Evolutionary conservation across 2,113 vertebrate species (phyloP), one percentile per base, ranked within the genome.

Genomic region (Pterocles gutturalis): DNA sequence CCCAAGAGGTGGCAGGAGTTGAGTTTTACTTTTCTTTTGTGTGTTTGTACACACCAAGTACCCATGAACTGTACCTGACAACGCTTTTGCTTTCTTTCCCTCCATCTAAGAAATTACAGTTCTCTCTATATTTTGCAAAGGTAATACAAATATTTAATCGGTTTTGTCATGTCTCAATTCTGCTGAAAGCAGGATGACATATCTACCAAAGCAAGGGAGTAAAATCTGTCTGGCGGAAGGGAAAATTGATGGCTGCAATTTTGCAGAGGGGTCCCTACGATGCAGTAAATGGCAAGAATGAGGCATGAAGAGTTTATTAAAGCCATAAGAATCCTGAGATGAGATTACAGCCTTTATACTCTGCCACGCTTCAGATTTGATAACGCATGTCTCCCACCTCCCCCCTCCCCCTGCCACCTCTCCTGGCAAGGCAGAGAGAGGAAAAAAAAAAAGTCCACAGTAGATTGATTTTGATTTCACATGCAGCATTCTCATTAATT

Each of bases 251-350:
- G 90, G 86, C 70, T 96, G 86, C 88, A 97, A 97, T 98, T 98
- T 98, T 97, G 82, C 58, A 93, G 86, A 96, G 90, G 80, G 72
- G 92, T 93, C 92, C 87, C 90, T 82, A 72, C 73, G 96, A 97
- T 96, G 76, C 96, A 79, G 96, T 97, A 97, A 98, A 97, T 60
- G 41, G 61, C 61, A 96, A 95, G 86, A 97, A 96, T 62, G 94
- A 98, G 96, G 91, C 96, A 95, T 92, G 93, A 98, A 95, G 91
- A 97, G 90, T 98, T 98, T 98, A 98, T 98, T 98, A 97, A 97
- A 95, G 95, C 87, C 78, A 83, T 97, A 98, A 97, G 95, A 97
- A 96, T 90, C 71, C 87, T 95, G 94, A 97, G 84, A 97, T 94
- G 96, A 98, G 91, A 98, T 96, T 96, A 88, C 36, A 91, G 94